phyloP scores from a whole-genome alignment of 37 sponge, comb jelly and placozoan genomes.

The Chondrilla cf. caribensis region DNA sequence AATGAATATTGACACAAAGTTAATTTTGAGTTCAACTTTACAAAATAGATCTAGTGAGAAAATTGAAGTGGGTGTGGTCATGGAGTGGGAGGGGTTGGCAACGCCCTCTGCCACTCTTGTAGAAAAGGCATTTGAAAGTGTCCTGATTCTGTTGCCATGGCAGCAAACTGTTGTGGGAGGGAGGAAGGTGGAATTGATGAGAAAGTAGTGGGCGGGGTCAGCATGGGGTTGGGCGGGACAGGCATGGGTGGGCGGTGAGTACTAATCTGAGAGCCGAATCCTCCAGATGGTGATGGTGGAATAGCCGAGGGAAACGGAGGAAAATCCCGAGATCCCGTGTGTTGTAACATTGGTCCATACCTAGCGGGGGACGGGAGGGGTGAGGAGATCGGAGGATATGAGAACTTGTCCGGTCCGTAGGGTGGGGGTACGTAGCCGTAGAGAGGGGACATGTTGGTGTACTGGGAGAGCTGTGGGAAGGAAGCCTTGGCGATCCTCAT shows the following conservation, averaged over 20 bases:
- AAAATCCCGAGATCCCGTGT: background rate
- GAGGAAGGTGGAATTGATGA: slow-evolving; percentile 6
- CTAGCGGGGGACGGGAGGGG: background rate
- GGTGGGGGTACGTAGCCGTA: background rate
- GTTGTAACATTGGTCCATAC: background rate
- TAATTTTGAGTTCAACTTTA: background rate
- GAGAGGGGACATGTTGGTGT: background rate
- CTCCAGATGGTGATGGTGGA: slow-evolving; percentile 11
- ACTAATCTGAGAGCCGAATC: background rate
- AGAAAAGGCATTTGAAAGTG: background rate
- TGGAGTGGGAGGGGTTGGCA: slow-evolving; percentile 4
- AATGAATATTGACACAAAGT: too few relatives aligned
- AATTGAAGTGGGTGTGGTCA: background rate
- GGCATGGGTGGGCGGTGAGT: background rate
- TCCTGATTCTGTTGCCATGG: background rate
- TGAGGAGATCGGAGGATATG: slow-evolving; percentile 10
- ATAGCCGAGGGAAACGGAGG: background rate
- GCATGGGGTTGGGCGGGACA: background rate
- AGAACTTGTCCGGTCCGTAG: background rate
- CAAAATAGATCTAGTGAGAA: background rate
- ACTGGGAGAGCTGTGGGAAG: background rate
- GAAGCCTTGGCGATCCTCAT: slow-evolving; percentile 24
- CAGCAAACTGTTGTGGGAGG: background rate
- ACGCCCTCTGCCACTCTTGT: background rate
- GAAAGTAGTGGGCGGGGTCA: background rate